These are phyloP conservation scores for Xiphophorus maculatus DNA, from an alignment of 2,113 vertebrate genomes.

Conservation along the genomic window DNA sequence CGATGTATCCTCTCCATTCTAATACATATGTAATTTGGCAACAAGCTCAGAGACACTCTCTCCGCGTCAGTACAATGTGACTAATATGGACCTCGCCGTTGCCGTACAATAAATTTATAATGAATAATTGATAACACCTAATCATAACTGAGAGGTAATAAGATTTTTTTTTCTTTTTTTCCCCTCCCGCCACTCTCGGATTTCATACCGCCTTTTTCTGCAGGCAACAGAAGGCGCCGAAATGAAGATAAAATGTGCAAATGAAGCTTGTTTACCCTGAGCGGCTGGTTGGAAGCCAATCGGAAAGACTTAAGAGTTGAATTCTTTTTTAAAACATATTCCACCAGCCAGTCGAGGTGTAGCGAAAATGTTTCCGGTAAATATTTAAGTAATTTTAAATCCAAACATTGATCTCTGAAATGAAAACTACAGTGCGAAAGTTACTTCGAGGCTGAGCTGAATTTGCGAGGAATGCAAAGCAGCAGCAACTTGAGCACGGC, in stretches of 20 bases:
- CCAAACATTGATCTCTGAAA: slow-evolving; percentile 18
- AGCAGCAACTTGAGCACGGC: not conserved
- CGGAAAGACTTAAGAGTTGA: slow-evolving; percentile 10
- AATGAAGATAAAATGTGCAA: slow-evolving; percentile 38
- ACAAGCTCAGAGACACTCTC: slow-evolving; percentile 58
- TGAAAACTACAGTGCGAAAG: slow-evolving; percentile 2
- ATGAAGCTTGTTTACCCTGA: slow-evolving; percentile 36
- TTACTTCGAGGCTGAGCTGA: slow-evolving; percentile 14
- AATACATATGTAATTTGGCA: slow-evolving; percentile 73
- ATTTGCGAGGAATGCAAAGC: slow-evolving; percentile 29
- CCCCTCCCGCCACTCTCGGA: slow-evolving; percentile 16
- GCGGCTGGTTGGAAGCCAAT: slow-evolving; percentile 14
- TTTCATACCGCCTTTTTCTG: slow-evolving; percentile 26
- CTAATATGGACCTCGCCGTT: slow-evolving; percentile 61
- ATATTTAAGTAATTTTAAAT: slow-evolving; percentile 39
- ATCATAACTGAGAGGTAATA: slow-evolving; percentile 69
- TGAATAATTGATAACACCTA: slow-evolving; percentile 70
- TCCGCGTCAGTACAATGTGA: slow-evolving; percentile 62
- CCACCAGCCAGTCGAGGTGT: slow-evolving; percentile 5
- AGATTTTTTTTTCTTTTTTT: slow-evolving; percentile 21
- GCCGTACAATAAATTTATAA: slow-evolving; percentile 59
- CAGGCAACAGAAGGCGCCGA: slow-evolving; percentile 13
- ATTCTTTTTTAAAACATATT: slow-evolving; percentile 7
- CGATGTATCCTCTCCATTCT: slow-evolving; percentile 74
- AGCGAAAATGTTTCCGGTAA: slow-evolving; percentile 18